phyloP scores from a whole-genome alignment of 2,888 invertebrate species.

The Drosophila phalerata region DNA sequence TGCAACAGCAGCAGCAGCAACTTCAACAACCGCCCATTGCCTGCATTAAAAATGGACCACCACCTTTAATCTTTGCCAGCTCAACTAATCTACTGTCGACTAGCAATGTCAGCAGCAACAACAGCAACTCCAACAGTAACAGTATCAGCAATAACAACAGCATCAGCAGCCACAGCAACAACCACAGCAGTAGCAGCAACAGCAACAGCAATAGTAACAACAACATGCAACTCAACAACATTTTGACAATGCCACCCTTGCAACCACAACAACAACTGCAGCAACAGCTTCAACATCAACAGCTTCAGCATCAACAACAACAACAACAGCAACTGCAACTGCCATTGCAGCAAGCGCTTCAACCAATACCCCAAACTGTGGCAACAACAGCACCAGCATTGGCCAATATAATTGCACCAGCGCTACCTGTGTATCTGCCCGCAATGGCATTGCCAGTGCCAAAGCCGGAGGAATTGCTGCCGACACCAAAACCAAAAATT shows the following conservation, averaged over 20 bases:
- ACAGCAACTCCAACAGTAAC: constrained; percentile 57
- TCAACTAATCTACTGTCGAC: constrained; percentile 57
- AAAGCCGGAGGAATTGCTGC: constrained; percentile 84
- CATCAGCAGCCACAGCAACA: constrained; percentile 46
- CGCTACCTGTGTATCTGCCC: constrained; percentile 45
- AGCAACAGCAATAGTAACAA: constrained; percentile 46
- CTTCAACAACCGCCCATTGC: constrained; percentile 23
- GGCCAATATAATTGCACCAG: constrained; percentile 66
- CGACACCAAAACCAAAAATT: constrained; percentile 84
- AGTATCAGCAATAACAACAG: constrained; percentile 44
- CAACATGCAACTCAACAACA: constrained; percentile 18
- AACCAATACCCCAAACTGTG: constrained; percentile 32
- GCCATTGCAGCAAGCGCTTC: constrained; percentile 42
- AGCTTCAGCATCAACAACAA: constrained; percentile 40
- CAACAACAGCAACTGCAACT: constrained; percentile 50
- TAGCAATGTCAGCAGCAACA: constrained; percentile 60
- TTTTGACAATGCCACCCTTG: constrained; percentile 45
- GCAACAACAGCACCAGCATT: constrained; percentile 56
- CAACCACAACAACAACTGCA: constrained; percentile 38
- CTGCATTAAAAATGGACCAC: constrained; percentile 70
- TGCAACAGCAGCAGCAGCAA: constrained; percentile 47
- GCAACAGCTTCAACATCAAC: constrained; percentile 13
- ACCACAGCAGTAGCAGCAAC: constrained; percentile 42
- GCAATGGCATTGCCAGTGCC: constrained; percentile 51
- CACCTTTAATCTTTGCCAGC: constrained; percentile 74